Conservation (phyloP, 35 echinoderm and acorn worm genomes). For the Chiridota heheva region DNA sequence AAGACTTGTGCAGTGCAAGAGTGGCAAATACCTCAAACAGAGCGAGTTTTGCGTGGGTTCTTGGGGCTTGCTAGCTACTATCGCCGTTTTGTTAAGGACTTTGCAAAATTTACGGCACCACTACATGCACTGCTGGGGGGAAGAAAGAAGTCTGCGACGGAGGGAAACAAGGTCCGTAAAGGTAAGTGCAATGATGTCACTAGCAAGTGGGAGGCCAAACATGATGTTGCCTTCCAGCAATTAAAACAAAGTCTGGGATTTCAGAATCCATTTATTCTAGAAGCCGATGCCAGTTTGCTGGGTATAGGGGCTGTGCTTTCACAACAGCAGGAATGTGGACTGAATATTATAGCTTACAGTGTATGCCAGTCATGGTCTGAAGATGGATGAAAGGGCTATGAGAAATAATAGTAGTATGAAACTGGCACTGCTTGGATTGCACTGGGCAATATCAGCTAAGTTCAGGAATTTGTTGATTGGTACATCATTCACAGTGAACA, state of each 20-base stretch:
- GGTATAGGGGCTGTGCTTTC: conserved; percentile 77
- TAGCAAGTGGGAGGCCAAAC: conserved; percentile 10
- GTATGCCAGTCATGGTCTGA: conserved; percentile 56
- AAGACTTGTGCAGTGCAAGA: conserved; percentile 50
- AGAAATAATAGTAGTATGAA: conserved; percentile 74
- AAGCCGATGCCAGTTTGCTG: conserved; percentile 43
- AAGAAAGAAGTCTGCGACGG: not conserved
- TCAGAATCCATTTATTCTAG: conserved; percentile 40
- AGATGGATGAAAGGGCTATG: conserved; percentile 52
- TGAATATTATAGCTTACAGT: conserved; percentile 54
- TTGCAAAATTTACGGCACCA: conserved; percentile 64
- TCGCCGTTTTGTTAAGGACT: conserved; percentile 55
- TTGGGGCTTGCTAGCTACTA: conserved; percentile 74
- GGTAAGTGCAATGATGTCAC: not conserved
- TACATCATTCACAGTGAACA: conserved; percentile 43
- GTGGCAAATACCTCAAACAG: conserved; percentile 47
- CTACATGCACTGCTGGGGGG: conserved; percentile 53
- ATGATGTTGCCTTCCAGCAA: conserved; percentile 23
- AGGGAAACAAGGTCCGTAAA: not conserved
- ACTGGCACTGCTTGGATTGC: conserved; percentile 60
- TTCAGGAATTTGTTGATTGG: conserved; percentile 63
- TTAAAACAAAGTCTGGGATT: conserved; percentile 40
- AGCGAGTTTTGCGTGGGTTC: conserved; percentile 42
- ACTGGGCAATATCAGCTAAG: conserved; percentile 76
- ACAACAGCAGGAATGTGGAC: conserved; percentile 45